These are phyloP conservation scores for Aphidius ervi DNA, from an alignment of 1,140 invertebrate genomes.

Conservation along the genomic window DNA sequence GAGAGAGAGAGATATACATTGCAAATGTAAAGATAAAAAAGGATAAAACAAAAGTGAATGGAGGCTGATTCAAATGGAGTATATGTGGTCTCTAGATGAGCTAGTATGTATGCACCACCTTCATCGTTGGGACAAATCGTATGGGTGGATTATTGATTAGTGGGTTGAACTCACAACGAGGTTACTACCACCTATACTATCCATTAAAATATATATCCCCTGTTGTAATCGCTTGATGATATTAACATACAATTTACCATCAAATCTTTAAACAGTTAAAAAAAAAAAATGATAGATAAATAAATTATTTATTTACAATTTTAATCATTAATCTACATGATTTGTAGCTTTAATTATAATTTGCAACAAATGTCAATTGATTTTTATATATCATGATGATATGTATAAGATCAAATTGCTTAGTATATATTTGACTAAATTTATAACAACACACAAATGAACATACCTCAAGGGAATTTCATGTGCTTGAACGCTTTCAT, in stretches of 20 bases:
- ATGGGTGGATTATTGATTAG: conserved; percentile 31
- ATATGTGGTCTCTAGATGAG: no score
- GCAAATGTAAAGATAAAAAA: conserved; percentile 20
- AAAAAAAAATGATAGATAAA: no score
- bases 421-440: no score
- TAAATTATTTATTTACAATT: no score
- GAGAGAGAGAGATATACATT: neutral
- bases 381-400: no score
- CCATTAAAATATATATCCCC: conserved; percentile 15
- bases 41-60: conserved; percentile 12
- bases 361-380: no score
- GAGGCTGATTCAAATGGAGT: no score
- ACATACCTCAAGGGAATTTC: no score
- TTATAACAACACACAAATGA: no score
- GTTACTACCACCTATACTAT: conserved; percentile 19
- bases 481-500: conserved; percentile 15
- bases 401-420: no score
- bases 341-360: no score
- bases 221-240: conserved; percentile 28
- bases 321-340: no score
- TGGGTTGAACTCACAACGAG: conserved; percentile 25
- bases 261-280: neutral
- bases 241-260: conserved; percentile 24
- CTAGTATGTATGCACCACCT: neutral
- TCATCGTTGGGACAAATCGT: conserved; percentile 6